Evolutionary conservation across 2,888 invertebrate species (phyloP).

Genomic region (Lampropteryx suffumata): DNA sequence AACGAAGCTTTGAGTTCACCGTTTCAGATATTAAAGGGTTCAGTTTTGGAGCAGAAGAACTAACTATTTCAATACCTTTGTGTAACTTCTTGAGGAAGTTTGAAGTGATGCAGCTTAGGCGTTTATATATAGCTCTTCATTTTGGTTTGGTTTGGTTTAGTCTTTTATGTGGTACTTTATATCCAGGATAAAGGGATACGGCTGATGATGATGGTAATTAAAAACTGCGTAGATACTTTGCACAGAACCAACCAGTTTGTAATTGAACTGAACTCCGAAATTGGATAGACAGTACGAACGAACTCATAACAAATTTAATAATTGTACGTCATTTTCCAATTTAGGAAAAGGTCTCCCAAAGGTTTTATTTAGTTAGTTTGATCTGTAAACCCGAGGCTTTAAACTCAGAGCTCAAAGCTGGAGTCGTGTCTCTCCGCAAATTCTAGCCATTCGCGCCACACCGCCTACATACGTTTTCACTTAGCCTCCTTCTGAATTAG

Average conservation of each 20-base stretch:
- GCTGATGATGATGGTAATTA: neutral
- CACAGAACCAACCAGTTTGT: too few species aligned
- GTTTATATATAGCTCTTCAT: too few species aligned
- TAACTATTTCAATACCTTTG: neutral
- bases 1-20: neutral
- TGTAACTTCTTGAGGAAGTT: neutral
- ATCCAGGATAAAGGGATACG: too few species aligned
- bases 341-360: neutral
- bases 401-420: constrained; percentile 13
- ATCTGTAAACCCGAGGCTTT: constrained; percentile 11
- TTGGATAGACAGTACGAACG: too few species aligned
- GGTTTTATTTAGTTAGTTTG: constrained; percentile 16
- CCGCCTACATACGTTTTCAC: constrained; percentile 25
- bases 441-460: constrained; percentile 12
- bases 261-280: too few species aligned
- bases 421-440: constrained; percentile 15
- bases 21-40: constrained; percentile 6
- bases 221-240: too few species aligned
- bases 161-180: too few species aligned
- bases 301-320: too few species aligned
- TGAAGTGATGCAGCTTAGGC: neutral
- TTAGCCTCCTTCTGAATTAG: constrained; percentile 17
- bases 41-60: neutral
- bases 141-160: too few species aligned
- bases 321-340: neutral